phyloP scores from a whole-genome alignment of 2,888 invertebrate species.

The Pardosa pseudoannulata region DNA sequence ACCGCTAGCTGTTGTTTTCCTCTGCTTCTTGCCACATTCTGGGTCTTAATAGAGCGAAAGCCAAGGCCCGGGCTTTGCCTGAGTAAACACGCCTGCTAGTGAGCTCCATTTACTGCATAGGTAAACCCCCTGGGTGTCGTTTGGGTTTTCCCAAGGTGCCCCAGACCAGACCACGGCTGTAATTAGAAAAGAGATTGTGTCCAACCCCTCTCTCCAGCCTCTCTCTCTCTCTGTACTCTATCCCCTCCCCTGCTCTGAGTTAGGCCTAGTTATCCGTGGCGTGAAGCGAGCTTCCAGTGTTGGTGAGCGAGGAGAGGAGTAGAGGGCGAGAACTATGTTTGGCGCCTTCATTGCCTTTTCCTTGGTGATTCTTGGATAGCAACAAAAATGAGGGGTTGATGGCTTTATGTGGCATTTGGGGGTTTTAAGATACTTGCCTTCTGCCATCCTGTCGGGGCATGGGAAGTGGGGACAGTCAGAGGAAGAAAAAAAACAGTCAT shows the following conservation, averaged over 20 bases:
- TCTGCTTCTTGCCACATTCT: constrained; percentile 22
- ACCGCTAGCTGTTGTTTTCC: constrained; percentile 10
- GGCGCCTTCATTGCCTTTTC: constrained; percentile 64
- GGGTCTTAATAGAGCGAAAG: constrained; percentile 50
- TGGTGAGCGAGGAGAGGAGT: background rate
- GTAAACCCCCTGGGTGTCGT: constrained; percentile 70
- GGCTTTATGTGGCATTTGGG: constrained; percentile 8
- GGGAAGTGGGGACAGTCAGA: background rate
- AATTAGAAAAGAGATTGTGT: constrained; percentile 73
- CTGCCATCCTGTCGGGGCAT: constrained; percentile 1
- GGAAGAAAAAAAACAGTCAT: background rate
- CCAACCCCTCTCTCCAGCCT: constrained; percentile 39
- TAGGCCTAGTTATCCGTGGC: constrained; percentile 63
- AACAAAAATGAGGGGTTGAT: constrained; percentile 11
- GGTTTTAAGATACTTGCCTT: background rate
- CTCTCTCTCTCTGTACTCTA: background rate
- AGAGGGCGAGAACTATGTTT: constrained; percentile 32
- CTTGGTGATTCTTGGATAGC: constrained; percentile 16
- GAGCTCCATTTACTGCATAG: constrained; percentile 70
- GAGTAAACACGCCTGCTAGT: constrained; percentile 50
- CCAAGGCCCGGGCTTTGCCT: constrained; percentile 46
- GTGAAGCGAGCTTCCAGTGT: constrained; percentile 35
- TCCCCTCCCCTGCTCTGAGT: constrained; percentile 25
- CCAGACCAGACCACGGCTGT: constrained; percentile 65
- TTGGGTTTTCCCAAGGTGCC: constrained; percentile 68